Percentiles rank a stretch among this genome's conserved stretches.
These are phyloP conservation scores for Solenodon paradoxus DNA, from an alignment of 2,113 vertebrate genomes.

Conservation along the genomic window DNA sequence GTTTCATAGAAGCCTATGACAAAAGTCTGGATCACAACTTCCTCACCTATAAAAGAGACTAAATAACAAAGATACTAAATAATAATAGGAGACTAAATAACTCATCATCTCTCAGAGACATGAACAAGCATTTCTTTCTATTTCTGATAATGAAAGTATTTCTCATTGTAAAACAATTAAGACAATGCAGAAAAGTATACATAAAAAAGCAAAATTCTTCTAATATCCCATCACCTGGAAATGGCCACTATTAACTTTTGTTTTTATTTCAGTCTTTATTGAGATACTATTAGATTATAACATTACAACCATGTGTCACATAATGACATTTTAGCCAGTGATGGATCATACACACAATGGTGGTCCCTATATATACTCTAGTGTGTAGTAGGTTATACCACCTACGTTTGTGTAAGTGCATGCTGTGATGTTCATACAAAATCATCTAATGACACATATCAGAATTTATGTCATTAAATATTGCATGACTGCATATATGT, in stretches of 20 bases:
- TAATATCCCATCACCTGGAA: not conserved
- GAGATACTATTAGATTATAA: too few relatives aligned
- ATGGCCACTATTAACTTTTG: not conserved
- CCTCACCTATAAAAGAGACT: not conserved
- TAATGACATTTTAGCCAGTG: not conserved
- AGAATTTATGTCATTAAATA: not conserved
- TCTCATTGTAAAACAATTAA: not conserved
- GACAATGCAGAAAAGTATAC: not conserved
- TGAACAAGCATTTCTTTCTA: not conserved
- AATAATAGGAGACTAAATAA: not conserved
- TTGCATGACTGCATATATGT: not conserved
- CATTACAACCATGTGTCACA: not conserved
- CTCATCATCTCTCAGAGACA: not conserved
- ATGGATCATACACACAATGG: not conserved
- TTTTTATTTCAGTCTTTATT: too few relatives aligned
- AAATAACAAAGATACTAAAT: too few relatives aligned
- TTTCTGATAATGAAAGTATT: conserved; percentile 8
- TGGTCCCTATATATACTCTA: not conserved
- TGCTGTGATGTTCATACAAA: not conserved
- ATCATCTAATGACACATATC: not conserved
- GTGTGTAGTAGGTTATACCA: not conserved
- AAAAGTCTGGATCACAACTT: not conserved
- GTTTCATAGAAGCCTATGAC: not conserved
- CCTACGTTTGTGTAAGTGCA: not conserved
- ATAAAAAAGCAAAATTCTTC: not conserved